A percentile compares a stretch with the other conserved stretches of the same genome.
phyloP scores from a whole-genome alignment of 2,113 vertebrate species.

The Melanostigma gelatinosum region DNA sequence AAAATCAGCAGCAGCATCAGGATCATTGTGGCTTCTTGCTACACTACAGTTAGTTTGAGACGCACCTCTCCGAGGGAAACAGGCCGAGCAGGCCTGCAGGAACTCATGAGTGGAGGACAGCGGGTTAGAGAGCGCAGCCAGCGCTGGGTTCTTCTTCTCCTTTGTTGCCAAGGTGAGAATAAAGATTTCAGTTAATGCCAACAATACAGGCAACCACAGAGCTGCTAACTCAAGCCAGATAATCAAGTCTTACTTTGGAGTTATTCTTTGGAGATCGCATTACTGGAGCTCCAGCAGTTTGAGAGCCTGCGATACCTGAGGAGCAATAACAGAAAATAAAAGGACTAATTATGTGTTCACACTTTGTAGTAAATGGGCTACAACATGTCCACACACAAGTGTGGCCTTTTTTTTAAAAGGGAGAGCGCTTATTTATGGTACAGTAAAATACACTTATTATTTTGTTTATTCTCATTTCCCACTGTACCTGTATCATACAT shows the following conservation, averaged over 20 bases:
- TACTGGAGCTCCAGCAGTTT: constrained; percentile 6
- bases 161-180: constrained; percentile 11
- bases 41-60: not conserved
- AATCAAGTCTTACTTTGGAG: constrained; percentile 59
- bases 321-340: not conserved
- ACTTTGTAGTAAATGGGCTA: not conserved
- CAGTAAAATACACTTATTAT: not conserved
- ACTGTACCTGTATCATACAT: not conserved
- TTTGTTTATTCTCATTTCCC: not conserved
- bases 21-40: not conserved
- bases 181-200: constrained; percentile 8
- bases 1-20: not conserved
- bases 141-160: constrained; percentile 70
- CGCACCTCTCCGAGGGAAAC: constrained; percentile 90
- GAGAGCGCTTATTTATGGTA: not conserved
- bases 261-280: constrained; percentile 28
- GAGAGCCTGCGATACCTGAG: constrained; percentile 52
- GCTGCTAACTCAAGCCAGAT: not conserved
- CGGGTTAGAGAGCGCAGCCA: constrained; percentile 80
- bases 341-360: not conserved
- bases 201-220: not conserved
- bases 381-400: not conserved
- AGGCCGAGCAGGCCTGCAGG: constrained; percentile 91
- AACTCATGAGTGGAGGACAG: constrained; percentile 90
- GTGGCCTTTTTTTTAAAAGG: not conserved